phyloP scores from a whole-genome alignment of 35 echinoderm and acorn worm genomes.

The Heliocidaris erythrogramma region DNA sequence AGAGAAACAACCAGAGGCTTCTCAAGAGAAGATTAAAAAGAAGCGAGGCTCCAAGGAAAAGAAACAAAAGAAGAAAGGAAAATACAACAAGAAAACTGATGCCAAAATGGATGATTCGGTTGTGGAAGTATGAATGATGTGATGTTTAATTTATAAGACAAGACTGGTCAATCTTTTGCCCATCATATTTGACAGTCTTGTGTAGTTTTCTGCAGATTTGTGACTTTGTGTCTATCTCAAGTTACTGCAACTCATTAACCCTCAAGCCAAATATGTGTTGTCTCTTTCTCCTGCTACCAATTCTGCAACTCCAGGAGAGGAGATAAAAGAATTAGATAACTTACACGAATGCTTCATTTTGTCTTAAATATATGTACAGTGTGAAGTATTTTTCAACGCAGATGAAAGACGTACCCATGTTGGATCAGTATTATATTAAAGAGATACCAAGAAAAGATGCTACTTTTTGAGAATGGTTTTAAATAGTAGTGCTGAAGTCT shows the following conservation, averaged over 20 bases:
- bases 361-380: background rate
- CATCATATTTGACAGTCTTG: background rate
- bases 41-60: conserved; percentile 54
- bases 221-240: background rate
- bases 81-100: conserved; percentile 49
- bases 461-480: background rate
- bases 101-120: conserved; percentile 28
- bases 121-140: conserved; percentile 1
- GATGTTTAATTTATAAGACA: background rate
- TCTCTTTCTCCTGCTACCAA: background rate
- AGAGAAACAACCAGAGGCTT: conserved; percentile 1
- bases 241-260: background rate
- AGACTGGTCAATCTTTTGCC: background rate
- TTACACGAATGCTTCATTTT: no score
- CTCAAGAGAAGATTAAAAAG: conserved; percentile 44
- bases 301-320: background rate
- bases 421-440: background rate
- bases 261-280: conserved; percentile 6
- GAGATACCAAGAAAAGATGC: background rate
- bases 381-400: background rate
- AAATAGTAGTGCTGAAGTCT: background rate
- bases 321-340: background rate
- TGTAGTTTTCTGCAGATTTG: background rate
- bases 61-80: conserved; percentile 54
- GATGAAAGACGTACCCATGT: background rate